Evolutionary conservation across 2,113 vertebrate genomes (phyloP).

Genomic region (Chaetops frenatus): DNA sequence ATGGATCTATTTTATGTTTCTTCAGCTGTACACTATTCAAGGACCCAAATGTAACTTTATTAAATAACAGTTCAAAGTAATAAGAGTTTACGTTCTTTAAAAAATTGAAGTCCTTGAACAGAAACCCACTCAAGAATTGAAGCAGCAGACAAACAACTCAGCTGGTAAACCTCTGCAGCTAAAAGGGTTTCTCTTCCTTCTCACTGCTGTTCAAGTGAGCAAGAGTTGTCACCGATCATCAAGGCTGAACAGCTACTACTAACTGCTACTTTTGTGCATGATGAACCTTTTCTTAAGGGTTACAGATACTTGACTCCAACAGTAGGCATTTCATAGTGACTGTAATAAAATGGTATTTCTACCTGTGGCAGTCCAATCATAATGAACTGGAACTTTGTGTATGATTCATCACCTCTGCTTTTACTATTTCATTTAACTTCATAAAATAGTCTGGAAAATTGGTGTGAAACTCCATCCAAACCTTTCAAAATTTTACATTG

Average conservation of each 20-base stretch:
- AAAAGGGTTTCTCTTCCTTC: neutral
- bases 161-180: neutral
- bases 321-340: neutral
- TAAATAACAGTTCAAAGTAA: slow-evolving; percentile 15
- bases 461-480: neutral
- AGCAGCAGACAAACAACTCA: neutral
- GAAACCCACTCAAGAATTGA: slow-evolving; percentile 6
- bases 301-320: slow-evolving; percentile 18
- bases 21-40: slow-evolving; percentile 23
- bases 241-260: neutral
- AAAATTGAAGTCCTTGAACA: slow-evolving; percentile 48
- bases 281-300: slow-evolving; percentile 4
- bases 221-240: neutral
- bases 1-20: slow-evolving; percentile 1
- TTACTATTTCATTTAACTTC: slow-evolving; percentile 2
- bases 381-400: neutral
- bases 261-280: neutral
- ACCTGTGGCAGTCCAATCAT: neutral
- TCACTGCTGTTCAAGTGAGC: neutral
- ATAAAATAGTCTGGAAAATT: neutral
- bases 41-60: slow-evolving; percentile 27
- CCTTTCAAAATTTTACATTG: neutral
- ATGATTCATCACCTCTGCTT: neutral
- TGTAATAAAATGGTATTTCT: neutral
- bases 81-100: slow-evolving; percentile 46